Conservation (phyloP, 2,888 invertebrate genomes). For the Drosophila peninsularis region DNA sequence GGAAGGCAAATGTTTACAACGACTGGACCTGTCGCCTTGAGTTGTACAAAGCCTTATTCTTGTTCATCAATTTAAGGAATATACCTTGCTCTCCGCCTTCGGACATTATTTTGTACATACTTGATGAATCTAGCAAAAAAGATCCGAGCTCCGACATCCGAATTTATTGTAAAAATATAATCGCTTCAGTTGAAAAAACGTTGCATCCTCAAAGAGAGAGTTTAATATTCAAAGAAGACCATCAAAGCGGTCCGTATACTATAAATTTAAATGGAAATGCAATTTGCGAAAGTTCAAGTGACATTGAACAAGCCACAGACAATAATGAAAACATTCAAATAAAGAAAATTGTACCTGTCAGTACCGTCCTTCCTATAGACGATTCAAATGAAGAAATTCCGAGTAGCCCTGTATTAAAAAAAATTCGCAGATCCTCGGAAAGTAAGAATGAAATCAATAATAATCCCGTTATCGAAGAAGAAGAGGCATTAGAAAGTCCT, state of each 20-base stretch:
- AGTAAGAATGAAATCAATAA: neutral
- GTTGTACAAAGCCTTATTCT: slow-evolving; percentile 34
- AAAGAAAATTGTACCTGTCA: neutral
- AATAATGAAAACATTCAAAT: neutral
- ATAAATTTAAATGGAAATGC: neutral
- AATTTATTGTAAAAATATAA: slow-evolving; percentile 19
- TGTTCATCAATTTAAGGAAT: slow-evolving; percentile 28
- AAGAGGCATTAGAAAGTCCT: neutral
- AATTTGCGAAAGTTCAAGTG: neutral
- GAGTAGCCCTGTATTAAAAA: neutral
- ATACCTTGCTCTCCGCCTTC: slow-evolving; percentile 16
- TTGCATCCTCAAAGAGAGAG: slow-evolving; percentile 42
- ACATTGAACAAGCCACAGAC: neutral
- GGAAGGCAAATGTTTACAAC: slow-evolving; percentile 23
- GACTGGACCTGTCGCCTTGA: slow-evolving; percentile 43
- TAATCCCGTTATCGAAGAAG: neutral
- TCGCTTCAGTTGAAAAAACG: slow-evolving; percentile 21
- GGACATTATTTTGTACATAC: slow-evolving; percentile 32
- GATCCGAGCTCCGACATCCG: slow-evolving; percentile 33
- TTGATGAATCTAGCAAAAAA: slow-evolving; percentile 18
- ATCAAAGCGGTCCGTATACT: neutral
- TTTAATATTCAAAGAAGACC: slow-evolving; percentile 15
- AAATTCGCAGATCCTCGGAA: neutral
- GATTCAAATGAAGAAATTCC: neutral
- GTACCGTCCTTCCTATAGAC: neutral